phyloP scores from a whole-genome alignment of 2,888 invertebrate genomes.

The Hirtodrosophila confusa region DNA sequence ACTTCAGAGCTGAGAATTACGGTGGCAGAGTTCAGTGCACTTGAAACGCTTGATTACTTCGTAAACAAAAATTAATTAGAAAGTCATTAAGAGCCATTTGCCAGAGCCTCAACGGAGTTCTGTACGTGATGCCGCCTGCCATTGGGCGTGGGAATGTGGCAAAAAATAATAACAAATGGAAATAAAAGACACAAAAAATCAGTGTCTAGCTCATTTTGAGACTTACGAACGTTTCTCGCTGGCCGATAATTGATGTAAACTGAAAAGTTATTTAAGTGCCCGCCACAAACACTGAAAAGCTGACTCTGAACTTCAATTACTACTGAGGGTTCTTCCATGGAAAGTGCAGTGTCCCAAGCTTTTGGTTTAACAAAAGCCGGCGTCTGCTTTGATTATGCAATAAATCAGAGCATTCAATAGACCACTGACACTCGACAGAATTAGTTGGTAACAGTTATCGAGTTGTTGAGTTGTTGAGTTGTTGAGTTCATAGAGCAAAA shows the following conservation, averaged over 20 bases:
- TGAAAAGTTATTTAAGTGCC: constrained; percentile 42
- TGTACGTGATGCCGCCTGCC: constrained; percentile 49
- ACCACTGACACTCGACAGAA: constrained; percentile 13
- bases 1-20: constrained; percentile 31
- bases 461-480: background rate
- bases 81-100: constrained; percentile 64
- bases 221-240: constrained; percentile 30
- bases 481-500: constrained; percentile 13
- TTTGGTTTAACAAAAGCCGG: background rate
- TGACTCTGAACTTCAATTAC: constrained; percentile 53
- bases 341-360: constrained; percentile 19
- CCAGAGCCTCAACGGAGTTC: constrained; percentile 16
- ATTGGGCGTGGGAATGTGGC: constrained; percentile 59
- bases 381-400: constrained; percentile 32
- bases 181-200: background rate
- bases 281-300: constrained; percentile 19
- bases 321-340: constrained; percentile 32
- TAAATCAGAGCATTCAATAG: constrained; percentile 45
- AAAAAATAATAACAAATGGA: constrained; percentile 21
- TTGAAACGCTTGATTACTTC: constrained; percentile 40
- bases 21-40: constrained; percentile 65
- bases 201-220: constrained; percentile 24
- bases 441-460: constrained; percentile 22
- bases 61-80: constrained; percentile 71
- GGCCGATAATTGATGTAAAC: constrained; percentile 49